Base-by-base conservation (phyloP, 2,888 invertebrate species). In the Alloscopus bannaensis region DNA sequence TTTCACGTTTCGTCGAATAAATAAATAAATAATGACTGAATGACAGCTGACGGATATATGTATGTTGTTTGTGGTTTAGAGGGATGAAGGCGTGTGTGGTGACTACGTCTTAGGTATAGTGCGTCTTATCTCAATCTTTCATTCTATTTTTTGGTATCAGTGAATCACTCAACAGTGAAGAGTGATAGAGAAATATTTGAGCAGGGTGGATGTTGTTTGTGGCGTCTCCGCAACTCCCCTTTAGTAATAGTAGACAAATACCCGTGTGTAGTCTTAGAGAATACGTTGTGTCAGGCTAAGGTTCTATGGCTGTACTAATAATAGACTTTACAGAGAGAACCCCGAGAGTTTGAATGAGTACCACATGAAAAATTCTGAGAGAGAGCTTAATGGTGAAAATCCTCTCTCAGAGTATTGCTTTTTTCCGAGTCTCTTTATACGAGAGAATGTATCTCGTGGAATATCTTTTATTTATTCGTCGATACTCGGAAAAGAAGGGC, bases 11-110 rank as follows among this genome's bases (percentile, higher is more conserved):
- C 24, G 59, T 75, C 57, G 72, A 72, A 72, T 72, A 75, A 75
- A 75, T 72, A 72, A 72, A 72, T 75, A 75, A 75, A 75, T 75
- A 75, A 75, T 75, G 47, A 75, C 65, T 75, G 66, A 75, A 45
- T 66, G 75, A 75, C 75, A 75, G 75, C 57, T 72, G 72, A 64
- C 40, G 18, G 75, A 75, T 75, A 75, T 75, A 75, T 75, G 47
- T 73, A 45, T 26, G 40, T 40, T 8, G 18, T n/a, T n/a, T 47
- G 28, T 42, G n/a, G n/a, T 65, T 45, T 20, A 52, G 8, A 20
- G 18, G 16, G 36, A 31, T 22, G 36, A 2, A 36, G 40, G 36
- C 26, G 26, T 18, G 40, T 29, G 55, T 40, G 52, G 18, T 22
- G 20, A 28, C 8, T 22, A 50, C 20, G 31, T 29, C 26, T 55